These are phyloP conservation scores for Pyrrhia umbra DNA, from an alignment of 2,888 invertebrate genomes.

Conservation along the genomic window DNA sequence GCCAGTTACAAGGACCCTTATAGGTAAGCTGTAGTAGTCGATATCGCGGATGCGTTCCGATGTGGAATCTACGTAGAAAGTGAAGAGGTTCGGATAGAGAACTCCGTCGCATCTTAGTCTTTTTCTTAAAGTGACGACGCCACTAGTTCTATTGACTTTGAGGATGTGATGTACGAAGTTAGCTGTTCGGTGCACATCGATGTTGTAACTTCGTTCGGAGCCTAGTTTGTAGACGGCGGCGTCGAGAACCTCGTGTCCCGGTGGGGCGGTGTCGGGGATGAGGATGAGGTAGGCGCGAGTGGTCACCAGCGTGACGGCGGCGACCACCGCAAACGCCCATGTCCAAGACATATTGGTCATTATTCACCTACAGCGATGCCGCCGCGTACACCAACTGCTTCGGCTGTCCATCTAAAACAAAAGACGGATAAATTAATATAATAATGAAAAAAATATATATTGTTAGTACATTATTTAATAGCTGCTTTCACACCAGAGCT, in stretches of 20 bases:
- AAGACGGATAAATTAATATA: slow-evolving; percentile 25
- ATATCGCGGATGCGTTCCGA: slow-evolving; percentile 94
- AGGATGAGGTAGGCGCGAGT: slow-evolving; percentile 90
- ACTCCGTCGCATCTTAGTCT: slow-evolving; percentile 94
- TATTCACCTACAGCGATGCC: slow-evolving; percentile 85
- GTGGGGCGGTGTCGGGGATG: slow-evolving; percentile 90
- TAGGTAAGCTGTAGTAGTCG: slow-evolving; percentile 95
- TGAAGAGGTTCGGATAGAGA: slow-evolving; percentile 95
- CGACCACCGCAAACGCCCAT: slow-evolving; percentile 76
- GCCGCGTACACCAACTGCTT: slow-evolving; percentile 77
- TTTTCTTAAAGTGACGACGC: slow-evolving; percentile 93
- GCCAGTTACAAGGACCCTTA: slow-evolving; percentile 94
- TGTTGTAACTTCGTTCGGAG: slow-evolving; percentile 94
- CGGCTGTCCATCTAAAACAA: slow-evolving; percentile 80
- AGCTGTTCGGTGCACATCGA: slow-evolving; percentile 95
- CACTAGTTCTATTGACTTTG: slow-evolving; percentile 93
- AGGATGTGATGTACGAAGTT: slow-evolving; percentile 95
- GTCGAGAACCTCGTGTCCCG: slow-evolving; percentile 93
- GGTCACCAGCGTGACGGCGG: slow-evolving; percentile 74
- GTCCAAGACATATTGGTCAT: slow-evolving; percentile 70
- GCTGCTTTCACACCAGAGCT: slow-evolving; percentile 7
- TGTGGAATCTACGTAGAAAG: slow-evolving; percentile 96
- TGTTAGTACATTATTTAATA: background rate
- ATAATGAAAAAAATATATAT: too few relatives aligned
- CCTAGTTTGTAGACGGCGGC: slow-evolving; percentile 95